Evolutionary conservation across 37 sponge, comb jelly and placozoan species (phyloP), one percentile per base, ranked within the genome.

Genomic region (Hormiphora californensis): DNA sequence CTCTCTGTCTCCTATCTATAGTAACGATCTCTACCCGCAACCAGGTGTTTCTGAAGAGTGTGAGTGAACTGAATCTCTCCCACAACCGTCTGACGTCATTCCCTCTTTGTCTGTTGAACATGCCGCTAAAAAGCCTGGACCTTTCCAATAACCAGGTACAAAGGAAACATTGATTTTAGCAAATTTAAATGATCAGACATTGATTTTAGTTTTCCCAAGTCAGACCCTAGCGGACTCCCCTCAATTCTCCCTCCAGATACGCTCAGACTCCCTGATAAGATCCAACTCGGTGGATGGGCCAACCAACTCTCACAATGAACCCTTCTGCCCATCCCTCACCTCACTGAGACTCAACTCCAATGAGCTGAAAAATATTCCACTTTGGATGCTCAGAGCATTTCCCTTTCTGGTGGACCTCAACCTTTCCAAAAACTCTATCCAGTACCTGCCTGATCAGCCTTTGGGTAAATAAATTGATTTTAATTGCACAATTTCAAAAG

Each of bases 61-160:
- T 65, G 2, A 21, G 37, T 5, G 37, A 32, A 2, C 37, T 65
- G 67, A 38, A 65, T 39, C 17, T 65, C 38, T 65, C 67, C 67
- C 35, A 65, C 37, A 65, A 65, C 67, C 32, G 17, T 7, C 37
- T 65, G 5, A 65, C 34, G 32, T 27, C 67, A 17, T 27, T 65
- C 67, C 67, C 67, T 34, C 38, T 65, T 19, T 27, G 37, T 32
- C 11, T 65, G 34, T 28, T 65, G 7, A 65, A 33, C 37, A 65
- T 65, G 67, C 67, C 67, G 12, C 67, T 65, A 1, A 38, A 36
- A 36, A 7, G 15, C 21, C 37, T 65, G 38, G 35, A 65, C 37
- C 21, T 65, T 15, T 65, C 67, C 8, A 38, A 65, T 65, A 65
- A 65, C 37, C 31, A 65, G 67, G 67, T 65, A 31, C 61, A 5